Evolutionary conservation across 2,888 invertebrate genomes (phyloP).

Genomic region (Tetanocera ferruginea): DNA sequence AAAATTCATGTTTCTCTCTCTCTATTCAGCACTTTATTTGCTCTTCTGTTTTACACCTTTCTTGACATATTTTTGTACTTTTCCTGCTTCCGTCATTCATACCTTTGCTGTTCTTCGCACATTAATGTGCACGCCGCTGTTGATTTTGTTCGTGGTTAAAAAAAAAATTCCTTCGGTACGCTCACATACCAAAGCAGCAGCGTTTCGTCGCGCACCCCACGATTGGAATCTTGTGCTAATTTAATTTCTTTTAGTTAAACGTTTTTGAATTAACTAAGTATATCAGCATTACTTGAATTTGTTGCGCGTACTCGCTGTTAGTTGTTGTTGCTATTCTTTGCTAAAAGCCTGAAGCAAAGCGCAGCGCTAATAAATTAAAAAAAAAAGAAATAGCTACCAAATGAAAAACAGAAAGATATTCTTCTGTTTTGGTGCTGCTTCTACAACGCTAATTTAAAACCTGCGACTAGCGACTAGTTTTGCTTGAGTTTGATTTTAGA

Average conservation of each 20-base stretch:
- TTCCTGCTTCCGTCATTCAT: neutral
- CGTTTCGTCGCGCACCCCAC: neutral
- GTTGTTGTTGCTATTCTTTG: neutral
- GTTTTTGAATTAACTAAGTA: neutral
- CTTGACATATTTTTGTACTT: neutral
- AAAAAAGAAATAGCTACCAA: neutral
- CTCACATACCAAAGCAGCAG: neutral
- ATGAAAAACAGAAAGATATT: neutral
- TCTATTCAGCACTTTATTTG: neutral
- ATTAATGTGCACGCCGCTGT: neutral
- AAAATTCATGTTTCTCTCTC: neutral
- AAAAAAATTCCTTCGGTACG: neutral
- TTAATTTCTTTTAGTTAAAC: neutral
- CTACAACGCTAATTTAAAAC: slow-evolving; percentile 50
- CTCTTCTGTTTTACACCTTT: neutral
- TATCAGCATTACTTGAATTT: too few relatives aligned
- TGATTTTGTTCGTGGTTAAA: neutral
- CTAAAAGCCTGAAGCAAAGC: neutral
- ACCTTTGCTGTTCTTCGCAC: neutral
- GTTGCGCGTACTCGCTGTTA: too few relatives aligned
- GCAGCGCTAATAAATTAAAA: neutral
- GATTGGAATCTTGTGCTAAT: neutral
- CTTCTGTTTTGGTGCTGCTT: neutral
- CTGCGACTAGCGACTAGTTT: slow-evolving; percentile 49
- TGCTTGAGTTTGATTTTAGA: slow-evolving; percentile 53